phyloP scores from a whole-genome alignment of 30 jellyfish, hydroid and myxozoan species.

The Catostylus mosaicus region DNA sequence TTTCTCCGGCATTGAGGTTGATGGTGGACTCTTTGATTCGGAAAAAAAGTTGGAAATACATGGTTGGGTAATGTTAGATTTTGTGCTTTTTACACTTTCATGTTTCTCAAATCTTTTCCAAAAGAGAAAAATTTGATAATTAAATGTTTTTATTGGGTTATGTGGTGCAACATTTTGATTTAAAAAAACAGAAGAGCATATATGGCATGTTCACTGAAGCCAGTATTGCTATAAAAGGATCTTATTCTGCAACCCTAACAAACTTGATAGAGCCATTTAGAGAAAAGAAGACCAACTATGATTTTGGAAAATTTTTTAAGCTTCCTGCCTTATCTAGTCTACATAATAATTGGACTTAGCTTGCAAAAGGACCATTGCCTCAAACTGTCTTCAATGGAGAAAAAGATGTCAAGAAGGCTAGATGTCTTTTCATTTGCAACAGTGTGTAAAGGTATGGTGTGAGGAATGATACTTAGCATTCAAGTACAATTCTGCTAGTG shows the following conservation, averaged over 20 bases:
- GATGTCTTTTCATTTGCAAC: too few relatives aligned
- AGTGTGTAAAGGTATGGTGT: too few relatives aligned
- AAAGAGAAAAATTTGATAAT: not conserved
- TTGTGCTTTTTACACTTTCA: not conserved
- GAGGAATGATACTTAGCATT: too few relatives aligned
- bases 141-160: not conserved
- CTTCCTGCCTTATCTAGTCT: constrained; percentile 7
- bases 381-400: too few relatives aligned
- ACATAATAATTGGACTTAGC: not conserved
- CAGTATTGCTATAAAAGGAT: constrained; percentile 6
- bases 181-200: not conserved
- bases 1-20: not conserved
- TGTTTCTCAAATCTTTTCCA: not conserved
- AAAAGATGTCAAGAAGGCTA: too few relatives aligned
- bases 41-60: not conserved
- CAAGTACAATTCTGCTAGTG: too few relatives aligned
- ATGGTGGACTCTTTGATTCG: not conserved
- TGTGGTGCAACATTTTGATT: not conserved
- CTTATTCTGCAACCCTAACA: constrained; percentile 8
- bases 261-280: constrained; percentile 34
- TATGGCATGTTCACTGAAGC: too few relatives aligned
- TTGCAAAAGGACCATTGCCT: not conserved
- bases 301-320: constrained; percentile 2
- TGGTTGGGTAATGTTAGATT: not conserved
- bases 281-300: constrained; percentile 24